These are phyloP conservation scores for Tympanoctomys barrerae DNA, from an alignment of 2,797 vertebrate genomes.

Conservation along the genomic window DNA sequence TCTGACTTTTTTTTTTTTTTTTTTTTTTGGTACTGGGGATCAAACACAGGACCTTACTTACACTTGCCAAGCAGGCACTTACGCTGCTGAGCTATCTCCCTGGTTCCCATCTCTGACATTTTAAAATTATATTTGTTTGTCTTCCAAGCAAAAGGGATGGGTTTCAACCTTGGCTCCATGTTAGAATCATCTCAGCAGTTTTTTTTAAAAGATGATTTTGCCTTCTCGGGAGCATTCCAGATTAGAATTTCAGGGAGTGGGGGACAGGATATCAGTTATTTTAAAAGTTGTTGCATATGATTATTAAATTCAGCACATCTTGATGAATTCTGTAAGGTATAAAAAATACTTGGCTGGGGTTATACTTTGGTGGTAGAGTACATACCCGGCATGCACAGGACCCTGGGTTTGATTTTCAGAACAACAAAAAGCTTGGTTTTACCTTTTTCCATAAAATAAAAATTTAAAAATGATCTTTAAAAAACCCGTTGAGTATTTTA, in stretches of 20 bases:
- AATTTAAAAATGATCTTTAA: not conserved
- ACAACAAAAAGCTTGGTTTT: not conserved
- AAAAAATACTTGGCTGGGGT: not conserved
- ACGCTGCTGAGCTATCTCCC: too few species aligned
- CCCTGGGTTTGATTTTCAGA: not conserved
- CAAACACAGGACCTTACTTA: too few species aligned
- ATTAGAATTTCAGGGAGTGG: conserved; percentile 19
- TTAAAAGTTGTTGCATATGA: not conserved
- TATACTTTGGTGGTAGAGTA: not conserved
- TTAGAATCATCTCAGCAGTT: not conserved
- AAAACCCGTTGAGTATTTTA: not conserved
- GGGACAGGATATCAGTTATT: not conserved
- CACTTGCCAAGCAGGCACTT: too few species aligned
- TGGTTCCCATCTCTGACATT: not conserved
- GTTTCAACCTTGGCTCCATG: not conserved
- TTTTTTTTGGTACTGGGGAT: too few species aligned
- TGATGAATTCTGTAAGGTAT: conserved; percentile 35
- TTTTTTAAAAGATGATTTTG: not conserved
- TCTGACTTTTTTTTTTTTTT: not conserved
- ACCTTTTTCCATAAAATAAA: not conserved
- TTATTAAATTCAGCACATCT: not conserved
- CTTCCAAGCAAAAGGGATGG: not conserved
- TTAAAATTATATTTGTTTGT: conserved; percentile 32
- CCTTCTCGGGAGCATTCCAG: not conserved
- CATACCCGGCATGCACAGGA: not conserved